Base-by-base conservation (phyloP, 1,140 invertebrate species). In the Globodera ellingtonae region DNA sequence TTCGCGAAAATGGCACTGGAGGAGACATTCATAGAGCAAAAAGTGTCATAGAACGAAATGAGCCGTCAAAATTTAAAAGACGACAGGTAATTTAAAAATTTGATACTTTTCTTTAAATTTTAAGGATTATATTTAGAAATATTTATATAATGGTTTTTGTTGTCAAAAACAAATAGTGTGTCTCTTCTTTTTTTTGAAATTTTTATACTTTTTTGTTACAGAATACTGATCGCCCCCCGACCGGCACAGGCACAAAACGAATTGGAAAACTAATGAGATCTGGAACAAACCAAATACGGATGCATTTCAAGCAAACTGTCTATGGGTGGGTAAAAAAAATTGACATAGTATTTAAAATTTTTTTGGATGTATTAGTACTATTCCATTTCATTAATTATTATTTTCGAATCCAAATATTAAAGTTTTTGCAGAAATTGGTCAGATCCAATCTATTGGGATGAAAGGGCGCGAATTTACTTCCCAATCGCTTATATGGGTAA, bases 401-500 rank as follows among this genome's bases (percentile, higher is more conserved):
- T 35, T 35, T 35, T 35, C 35, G 35, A 3, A 35, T 35, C 35
- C 35, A 35, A 3, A 2, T 35, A 3, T 35, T 35, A 35, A 35
- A 35, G 35, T 35, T 35, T 10, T 44, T 70, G 24, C 2, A 84
- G 83, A 6, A 83, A 84, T 47, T 84, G 84, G 85, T 81, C 66
- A 5, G 81, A 86, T 84, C 83, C 83, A 35, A n/a, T 85, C 5
- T 84, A 82, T 77, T 83, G 82, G 82, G 81, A 82, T 62, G 82
- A 82, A 50, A 75, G 24, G 7, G 81, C 81, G 21, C 15, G 82
- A 74, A 74, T 79, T 65, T 75, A 79, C 21, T 75, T 79, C 67
- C 56, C 70, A 24, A 44, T 76, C 6, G 13, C 52, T 18, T 72
- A 79, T 79, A 47, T 74, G 72, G 47, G 72, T 56, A 52, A 52